phyloP scores from a whole-genome alignment of 2,888 invertebrate genomes.

The Cabera pusaria region DNA sequence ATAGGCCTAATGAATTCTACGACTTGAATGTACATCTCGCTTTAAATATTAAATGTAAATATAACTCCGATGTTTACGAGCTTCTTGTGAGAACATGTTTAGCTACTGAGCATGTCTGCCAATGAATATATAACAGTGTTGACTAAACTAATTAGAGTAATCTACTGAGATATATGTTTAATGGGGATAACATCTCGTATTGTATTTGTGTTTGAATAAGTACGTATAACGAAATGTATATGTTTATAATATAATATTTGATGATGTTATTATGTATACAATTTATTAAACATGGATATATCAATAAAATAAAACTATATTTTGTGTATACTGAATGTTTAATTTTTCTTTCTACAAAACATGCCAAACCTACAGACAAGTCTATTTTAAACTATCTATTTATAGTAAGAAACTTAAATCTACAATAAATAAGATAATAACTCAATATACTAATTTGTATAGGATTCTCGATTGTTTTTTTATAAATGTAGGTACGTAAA shows the following conservation, averaged over 20 bases:
- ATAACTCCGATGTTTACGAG: conserved; percentile 65
- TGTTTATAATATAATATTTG: conserved; percentile 84
- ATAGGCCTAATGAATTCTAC: conserved; percentile 78
- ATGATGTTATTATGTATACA: conserved; percentile 84
- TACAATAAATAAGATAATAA: too few relatives aligned
- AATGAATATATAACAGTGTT: conserved; percentile 61
- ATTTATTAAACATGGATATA: conserved; percentile 84
- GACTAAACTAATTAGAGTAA: conserved; percentile 70
- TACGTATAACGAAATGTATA: conserved; percentile 83
- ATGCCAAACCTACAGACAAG: conserved; percentile 31
- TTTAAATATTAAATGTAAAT: conserved; percentile 74
- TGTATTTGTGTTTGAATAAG: conserved; percentile 82
- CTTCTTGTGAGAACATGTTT: conserved; percentile 61
- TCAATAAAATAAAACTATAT: conserved; percentile 85
- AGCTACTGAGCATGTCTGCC: conserved; percentile 61
- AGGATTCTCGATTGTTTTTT: too few relatives aligned
- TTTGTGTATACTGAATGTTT: conserved; percentile 80
- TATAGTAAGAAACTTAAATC: too few relatives aligned
- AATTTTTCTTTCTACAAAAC: conserved; percentile 58
- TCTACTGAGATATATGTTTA: conserved; percentile 66
- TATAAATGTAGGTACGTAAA: too few relatives aligned
- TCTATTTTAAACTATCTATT: too few relatives aligned
- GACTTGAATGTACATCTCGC: conserved; percentile 73
- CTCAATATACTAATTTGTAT: too few relatives aligned
- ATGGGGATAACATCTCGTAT: conserved; percentile 82